These are phyloP conservation scores for Acanthurus leucopareius DNA, from an alignment of 2,797 vertebrate genomes.

Conservation along the genomic window DNA sequence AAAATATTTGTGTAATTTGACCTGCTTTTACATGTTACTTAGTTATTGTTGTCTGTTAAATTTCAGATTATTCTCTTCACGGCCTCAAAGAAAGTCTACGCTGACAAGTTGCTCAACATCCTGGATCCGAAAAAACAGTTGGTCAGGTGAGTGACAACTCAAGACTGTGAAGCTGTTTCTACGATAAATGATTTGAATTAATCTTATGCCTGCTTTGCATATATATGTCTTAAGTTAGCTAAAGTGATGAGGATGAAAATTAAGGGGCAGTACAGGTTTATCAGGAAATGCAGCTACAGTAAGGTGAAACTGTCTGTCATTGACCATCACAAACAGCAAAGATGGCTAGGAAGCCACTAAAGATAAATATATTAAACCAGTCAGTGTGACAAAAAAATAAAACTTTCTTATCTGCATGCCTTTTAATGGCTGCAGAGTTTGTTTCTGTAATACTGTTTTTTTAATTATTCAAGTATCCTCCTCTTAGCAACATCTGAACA, in stretches of 20 bases:
- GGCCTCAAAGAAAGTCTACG: conserved; percentile 99
- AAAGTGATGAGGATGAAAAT: background rate
- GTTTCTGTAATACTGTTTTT: conserved; percentile 4
- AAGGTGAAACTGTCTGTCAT: too few relatives aligned
- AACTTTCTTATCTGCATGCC: background rate
- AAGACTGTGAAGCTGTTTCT: background rate
- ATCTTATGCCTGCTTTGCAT: background rate
- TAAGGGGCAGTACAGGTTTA: background rate
- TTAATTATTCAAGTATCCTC: background rate
- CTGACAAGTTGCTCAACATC: conserved; percentile 99
- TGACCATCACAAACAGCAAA: too few relatives aligned
- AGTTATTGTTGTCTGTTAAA: background rate
- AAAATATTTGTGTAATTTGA: conserved; percentile 58
- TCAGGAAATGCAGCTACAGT: background rate
- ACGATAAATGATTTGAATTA: background rate
- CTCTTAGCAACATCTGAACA: background rate
- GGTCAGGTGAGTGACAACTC: conserved; percentile 88
- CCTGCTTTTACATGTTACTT: background rate
- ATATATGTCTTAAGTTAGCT: background rate
- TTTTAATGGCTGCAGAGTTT: background rate
- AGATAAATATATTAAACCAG: too few relatives aligned
- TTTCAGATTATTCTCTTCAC: conserved; percentile 98
- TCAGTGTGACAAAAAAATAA: too few relatives aligned
- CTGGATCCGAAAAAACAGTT: conserved; percentile 99
- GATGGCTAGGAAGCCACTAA: too few relatives aligned